Evolutionary conservation across 2,888 invertebrate genomes (phyloP).

Genomic region (Meganola albula): DNA sequence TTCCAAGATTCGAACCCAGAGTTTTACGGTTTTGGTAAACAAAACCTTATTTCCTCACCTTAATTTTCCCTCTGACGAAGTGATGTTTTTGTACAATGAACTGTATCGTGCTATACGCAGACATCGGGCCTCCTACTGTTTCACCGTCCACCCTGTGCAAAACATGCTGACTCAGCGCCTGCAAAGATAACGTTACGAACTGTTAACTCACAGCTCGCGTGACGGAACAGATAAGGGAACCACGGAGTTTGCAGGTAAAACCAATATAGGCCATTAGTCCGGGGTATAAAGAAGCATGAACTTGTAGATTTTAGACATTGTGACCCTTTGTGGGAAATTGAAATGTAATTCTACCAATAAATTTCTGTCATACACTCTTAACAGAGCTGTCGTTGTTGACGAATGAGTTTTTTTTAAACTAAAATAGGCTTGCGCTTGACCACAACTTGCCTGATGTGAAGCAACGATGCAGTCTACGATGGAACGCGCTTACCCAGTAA

Average conservation of each 20-base stretch:
- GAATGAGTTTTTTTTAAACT: too few relatives aligned
- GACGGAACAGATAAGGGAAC: slow-evolving; percentile 21
- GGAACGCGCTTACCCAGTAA: too few relatives aligned
- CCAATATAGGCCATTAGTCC: slow-evolving; percentile 13
- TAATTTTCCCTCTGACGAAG: slow-evolving; percentile 59
- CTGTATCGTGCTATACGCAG: slow-evolving; percentile 65
- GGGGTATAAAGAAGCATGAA: slow-evolving; percentile 10
- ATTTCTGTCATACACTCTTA: too few relatives aligned
- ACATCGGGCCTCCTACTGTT: slow-evolving; percentile 53
- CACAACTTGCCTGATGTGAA: too few relatives aligned
- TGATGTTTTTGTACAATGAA: slow-evolving; percentile 65
- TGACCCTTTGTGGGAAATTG: too few relatives aligned
- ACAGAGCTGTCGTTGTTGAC: too few relatives aligned
- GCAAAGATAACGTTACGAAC: slow-evolving; percentile 24
- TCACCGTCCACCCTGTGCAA: slow-evolving; percentile 62
- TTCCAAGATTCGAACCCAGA: too few relatives aligned
- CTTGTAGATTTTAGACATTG: too few relatives aligned
- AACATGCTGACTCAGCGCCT: slow-evolving; percentile 65
- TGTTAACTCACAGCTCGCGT: slow-evolving; percentile 23
- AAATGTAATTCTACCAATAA: too few relatives aligned
- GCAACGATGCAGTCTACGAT: too few relatives aligned
- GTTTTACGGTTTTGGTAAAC: too few relatives aligned
- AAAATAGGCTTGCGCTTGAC: too few relatives aligned
- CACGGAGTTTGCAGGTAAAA: slow-evolving; percentile 16
- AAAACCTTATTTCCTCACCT: slow-evolving; percentile 34